Evolutionary conservation across 2,113 vertebrate genomes (phyloP), one percentile per base, ranked within the genome.

Genomic region (Poicephalus meyeri): DNA sequence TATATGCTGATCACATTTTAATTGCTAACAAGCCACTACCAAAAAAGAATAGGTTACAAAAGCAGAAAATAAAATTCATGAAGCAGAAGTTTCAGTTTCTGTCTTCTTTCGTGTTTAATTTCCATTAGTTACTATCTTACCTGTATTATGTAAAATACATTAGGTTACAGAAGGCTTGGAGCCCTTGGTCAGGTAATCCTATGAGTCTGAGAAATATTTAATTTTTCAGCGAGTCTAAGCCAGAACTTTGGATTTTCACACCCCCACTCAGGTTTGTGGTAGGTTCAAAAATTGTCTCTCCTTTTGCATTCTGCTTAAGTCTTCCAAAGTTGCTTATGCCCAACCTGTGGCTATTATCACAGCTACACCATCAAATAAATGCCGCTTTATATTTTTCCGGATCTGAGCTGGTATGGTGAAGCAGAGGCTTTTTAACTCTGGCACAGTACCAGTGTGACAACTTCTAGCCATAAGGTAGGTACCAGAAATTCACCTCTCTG

Each of bases 1-100:
- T 90, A 79, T 78, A 94, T 90, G 80, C 52, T 93, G 96, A 96
- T 96, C 88, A 76, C 90, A 81, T 88, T 96, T 92, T 91, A 94
- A 94, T 95, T 95, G 88, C 88, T 83, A 96, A 92, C 73, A 88
- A 97, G 76, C 56, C 35, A 0, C 64, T 89, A 73, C 81, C 69
- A 84, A 50, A 87, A 89, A 65, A 83, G 80, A 94, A 93, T 37
- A 78, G 56, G 56, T 72, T 79, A 65, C 86, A 93, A 86, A 93
- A 95, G 78, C 55, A 96, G 88, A 68, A 95, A 93, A 96, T 79
- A 68, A 95, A 93, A 96, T 79, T 83, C 33, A 84, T 93, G 80
- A 73, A 90, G 61, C 76, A 92, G 88, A 95, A 81, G 41, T 60
- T 88, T 66, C 63, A 64, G 47, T 69, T 93, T 61, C 42, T n/a